Evolutionary conservation across 2,797 vertebrate species (phyloP).

Genomic region (Neosilurus mollespiculum): DNA sequence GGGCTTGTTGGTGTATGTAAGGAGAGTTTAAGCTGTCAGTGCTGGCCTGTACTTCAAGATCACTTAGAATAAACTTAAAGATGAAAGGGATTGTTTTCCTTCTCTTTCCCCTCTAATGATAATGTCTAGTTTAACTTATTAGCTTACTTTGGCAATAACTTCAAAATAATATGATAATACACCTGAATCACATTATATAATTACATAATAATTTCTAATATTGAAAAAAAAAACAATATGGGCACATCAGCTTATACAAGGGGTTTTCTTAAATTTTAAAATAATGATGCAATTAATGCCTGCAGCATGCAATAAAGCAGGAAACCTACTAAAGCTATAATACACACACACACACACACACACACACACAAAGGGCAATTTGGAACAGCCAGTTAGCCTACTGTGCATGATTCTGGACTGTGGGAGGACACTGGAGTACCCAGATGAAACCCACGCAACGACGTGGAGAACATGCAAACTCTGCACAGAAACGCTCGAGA

Average conservation of each 20-base stretch:
- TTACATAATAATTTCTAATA: neutral
- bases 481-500: no score
- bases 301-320: neutral
- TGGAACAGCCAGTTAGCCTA: no score
- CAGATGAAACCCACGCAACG: no score
- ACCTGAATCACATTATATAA: neutral
- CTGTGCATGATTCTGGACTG: no score
- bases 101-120: neutral
- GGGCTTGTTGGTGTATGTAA: neutral
- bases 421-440: no score
- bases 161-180: neutral
- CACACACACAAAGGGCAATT: no score
- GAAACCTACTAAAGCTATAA: neutral
- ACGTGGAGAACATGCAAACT: no score
- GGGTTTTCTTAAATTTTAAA: neutral
- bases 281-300: neutral
- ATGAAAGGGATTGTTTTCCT: neutral
- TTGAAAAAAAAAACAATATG: neutral
- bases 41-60: neutral
- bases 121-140: neutral
- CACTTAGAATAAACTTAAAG: neutral
- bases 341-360: no score
- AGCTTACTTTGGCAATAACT: neutral
- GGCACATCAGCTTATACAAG: neutral
- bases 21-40: neutral